Evolutionary conservation across 2,888 invertebrate genomes (phyloP), one percentile per base, ranked within the genome.

Genomic region (Lochmaea capreae): DNA sequence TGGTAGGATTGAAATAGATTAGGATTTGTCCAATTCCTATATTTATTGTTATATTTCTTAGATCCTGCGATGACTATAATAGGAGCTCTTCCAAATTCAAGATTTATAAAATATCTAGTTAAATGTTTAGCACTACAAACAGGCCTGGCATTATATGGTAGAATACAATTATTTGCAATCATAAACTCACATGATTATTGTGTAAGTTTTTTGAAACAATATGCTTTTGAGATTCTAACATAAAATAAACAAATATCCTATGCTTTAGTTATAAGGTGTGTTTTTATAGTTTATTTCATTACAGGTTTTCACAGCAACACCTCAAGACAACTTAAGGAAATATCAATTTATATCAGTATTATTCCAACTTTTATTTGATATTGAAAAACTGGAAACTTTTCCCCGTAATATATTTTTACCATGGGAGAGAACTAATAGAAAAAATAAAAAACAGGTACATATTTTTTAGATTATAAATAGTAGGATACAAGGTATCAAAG

Each of bases 311-410:
- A 89, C 91, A 78, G 90, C 91, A 82, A 89, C 88, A 78, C 89
- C 87, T 63, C 86, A 89, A 63, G 86, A 89, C 65, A 90, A 90
- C 75, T 87, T 74, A 8, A 77, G 87, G 65, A 78, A 86, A 0
- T 92, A 93, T 79, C 89, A 90, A 79, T 86, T 89, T 5, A 84
- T 89, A 14, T 89, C 91, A 63, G 89, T 93, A 39, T 83, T 94
- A 26, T 93, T 93, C 81, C 92, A 93, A 86, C 84, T 91, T 61
- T 87, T 95, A 49, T 94, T 94, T 84, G 89, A 93, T 78, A 89
- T 87, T 80, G 87, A 91, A 82, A 83, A 92, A 18, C 84, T 95
- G 14, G 89, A 89, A 3, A 90, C 89, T 83, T 87, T 93, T 74
- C 91, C 92, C 0, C 89, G 91, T 75, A 87, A 90, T n/a, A 89